Base-by-base conservation (phyloP, 2,113 vertebrate species). In the Charadrius vociferus region DNA sequence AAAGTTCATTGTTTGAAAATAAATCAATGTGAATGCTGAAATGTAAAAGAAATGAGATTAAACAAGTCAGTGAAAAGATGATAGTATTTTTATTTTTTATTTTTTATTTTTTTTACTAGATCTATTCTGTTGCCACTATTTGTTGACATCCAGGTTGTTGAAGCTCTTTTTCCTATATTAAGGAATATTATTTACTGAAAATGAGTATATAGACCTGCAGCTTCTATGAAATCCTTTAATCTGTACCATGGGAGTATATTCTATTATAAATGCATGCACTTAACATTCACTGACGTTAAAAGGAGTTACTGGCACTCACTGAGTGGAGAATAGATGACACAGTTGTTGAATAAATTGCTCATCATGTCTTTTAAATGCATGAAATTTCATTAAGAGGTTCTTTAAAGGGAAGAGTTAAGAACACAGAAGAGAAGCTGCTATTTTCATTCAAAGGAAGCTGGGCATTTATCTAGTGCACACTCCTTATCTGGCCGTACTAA, bases 141-240 rank as follows among this genome's bases (percentile, higher is more conserved):
- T 72, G 16, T 77, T 47, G 20, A 24, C 19, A 70, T 3, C 20
- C 63, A 80, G 18, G 37, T 5, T 84, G n/a, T 59, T 66, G 30
- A 85, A 45, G 9, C 15, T 90, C 37, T 68, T 84, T 90, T 82
- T 91, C n/a, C 45, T 62, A 7, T 47, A 27, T 68, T 53, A 75
- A 84, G 43, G 8, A 90, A 21, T 89, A 93, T 37, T 96, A 95
- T 90, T 96, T 93, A 55, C n/a, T 83, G 45, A 45, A 94, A 90
- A 79, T 62, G 3, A 78, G 52, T 85, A 29, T 43, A 73, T 22
- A 90, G 49, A 63, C 14, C 16, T 93, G 24, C 10, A 70, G n/a
- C 81, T 95, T 80, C 34, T 87, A 79, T 62, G 34, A 97, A 95
- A 88, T 88, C 20, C 16, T 93, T 93, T 81, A 86, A 82, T 82